Base-by-base conservation (phyloP, 2,888 invertebrate genomes). In the Lysandra coridon region DNA sequence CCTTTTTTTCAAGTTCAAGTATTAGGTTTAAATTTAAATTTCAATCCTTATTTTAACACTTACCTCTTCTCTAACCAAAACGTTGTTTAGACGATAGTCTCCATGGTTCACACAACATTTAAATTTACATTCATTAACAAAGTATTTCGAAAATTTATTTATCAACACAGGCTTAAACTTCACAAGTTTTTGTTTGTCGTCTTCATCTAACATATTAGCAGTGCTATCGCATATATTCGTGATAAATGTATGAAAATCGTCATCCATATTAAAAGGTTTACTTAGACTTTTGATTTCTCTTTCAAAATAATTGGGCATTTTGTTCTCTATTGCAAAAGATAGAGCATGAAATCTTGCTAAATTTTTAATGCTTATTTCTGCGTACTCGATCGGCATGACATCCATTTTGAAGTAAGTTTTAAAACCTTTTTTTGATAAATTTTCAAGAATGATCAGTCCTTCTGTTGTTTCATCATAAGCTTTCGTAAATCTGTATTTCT, bases 341-440 rank as follows among this genome's bases (percentile, higher is more conserved):
- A 92, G 79, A 0, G 84, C 87, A 74, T 92, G 92, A 44, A 91
- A 89, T 82, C 85, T 92, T 0, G 92, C 92, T 5, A 92, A 83
- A 79, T 90, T 85, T 78, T 85, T 81, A 0, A 91, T 80, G 0
- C 88, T 84, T 49, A 86, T 79, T 81, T 89, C 86, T 7, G 88
- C 87, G 82, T 88, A 90, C 40, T 87, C 83, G 5, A 88, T 57
- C 0, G 87, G 82, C n/a, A 88, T 83, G 0, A 87, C 84, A 17
- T 89, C 86, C 83, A 87, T 85, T 82, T 89, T 86, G 17, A 85
- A 79, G 12, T 82, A 82, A 0, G 87, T 89, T 44, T 78, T 84
- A 33, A 86, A 92, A 1, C 88, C 89, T 79, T 83, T 84, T 60
- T 83, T 86, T 6, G 81, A 78, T 37, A 91, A 80, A 81, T 91